Conservation (phyloP, 2,888 invertebrate genomes). For the Slavum lentiscoides region DNA sequence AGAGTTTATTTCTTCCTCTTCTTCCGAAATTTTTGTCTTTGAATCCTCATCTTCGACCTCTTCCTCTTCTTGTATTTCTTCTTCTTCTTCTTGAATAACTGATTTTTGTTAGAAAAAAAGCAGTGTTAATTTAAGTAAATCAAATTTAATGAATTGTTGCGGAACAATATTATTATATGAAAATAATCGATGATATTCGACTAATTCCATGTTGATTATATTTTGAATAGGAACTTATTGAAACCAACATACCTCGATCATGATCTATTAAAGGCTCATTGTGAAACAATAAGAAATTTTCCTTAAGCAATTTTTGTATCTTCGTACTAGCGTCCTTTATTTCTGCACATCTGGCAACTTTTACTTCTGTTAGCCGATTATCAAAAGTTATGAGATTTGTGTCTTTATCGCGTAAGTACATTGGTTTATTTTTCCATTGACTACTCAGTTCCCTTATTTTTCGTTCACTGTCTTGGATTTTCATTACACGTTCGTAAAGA, state of each 20-base stretch:
- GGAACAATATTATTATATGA: neutral
- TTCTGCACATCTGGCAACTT: constrained; percentile 60
- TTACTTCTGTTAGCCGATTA: neutral
- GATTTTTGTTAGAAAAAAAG: neutral
- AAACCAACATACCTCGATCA: constrained; percentile 1
- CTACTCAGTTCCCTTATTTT: constrained; percentile 23
- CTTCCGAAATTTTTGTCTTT: neutral
- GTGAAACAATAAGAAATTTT: constrained; percentile 73
- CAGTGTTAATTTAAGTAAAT: too few species aligned
- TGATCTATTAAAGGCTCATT: constrained; percentile 62
- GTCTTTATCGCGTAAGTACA: constrained; percentile 31
- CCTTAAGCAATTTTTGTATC: constrained; percentile 65
- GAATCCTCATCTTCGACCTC: neutral
- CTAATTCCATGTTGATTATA: too few species aligned
- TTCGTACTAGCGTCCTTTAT: constrained; percentile 64
- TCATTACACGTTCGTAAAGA: constrained; percentile 27
- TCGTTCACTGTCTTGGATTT: neutral
- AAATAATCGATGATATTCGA: neutral
- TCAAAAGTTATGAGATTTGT: constrained; percentile 20
- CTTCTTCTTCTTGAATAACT: constrained; percentile 36
- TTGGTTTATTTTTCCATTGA: constrained; percentile 29
- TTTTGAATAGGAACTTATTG: neutral
- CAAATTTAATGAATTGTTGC: too few species aligned
- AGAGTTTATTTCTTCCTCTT: constrained; percentile 19
- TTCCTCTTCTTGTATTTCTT: constrained; percentile 54